A percentile compares a stretch with the other conserved stretches of the same genome.
These are phyloP conservation scores for Chaunax sp. DNA, from an alignment of 2,797 vertebrate species.

Conservation along the genomic window DNA sequence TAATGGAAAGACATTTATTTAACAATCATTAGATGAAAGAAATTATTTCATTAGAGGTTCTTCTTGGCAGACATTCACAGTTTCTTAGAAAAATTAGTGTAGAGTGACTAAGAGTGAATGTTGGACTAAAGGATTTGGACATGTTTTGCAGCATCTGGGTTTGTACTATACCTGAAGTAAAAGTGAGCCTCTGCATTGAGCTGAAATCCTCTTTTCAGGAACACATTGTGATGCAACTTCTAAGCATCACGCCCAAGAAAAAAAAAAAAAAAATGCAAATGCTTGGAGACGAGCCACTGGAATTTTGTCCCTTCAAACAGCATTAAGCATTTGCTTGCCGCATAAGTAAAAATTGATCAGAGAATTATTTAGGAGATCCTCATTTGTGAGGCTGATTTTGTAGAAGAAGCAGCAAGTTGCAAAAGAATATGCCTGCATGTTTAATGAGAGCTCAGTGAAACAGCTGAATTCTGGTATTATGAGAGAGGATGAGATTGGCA, in stretches of 20 bases:
- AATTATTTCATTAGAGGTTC: slow-evolving; percentile 46
- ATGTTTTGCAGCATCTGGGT: slow-evolving; percentile 66
- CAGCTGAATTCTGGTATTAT: slow-evolving; percentile 66
- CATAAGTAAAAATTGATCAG: slow-evolving; percentile 74
- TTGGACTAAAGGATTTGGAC: slow-evolving; percentile 60
- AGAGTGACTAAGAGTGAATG: slow-evolving; percentile 55
- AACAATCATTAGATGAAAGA: slow-evolving; percentile 63
- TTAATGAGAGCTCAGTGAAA: slow-evolving; percentile 70
- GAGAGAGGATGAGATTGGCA: slow-evolving; percentile 78
- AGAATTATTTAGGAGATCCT: slow-evolving; percentile 72
- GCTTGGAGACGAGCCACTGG: slow-evolving; percentile 38
- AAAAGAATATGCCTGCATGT: slow-evolving; percentile 81
- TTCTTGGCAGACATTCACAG: slow-evolving; percentile 39
- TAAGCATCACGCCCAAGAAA: slow-evolving; percentile 17
- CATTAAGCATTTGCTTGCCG: slow-evolving; percentile 63
- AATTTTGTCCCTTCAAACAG: slow-evolving; percentile 64
- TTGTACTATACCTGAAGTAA: slow-evolving; percentile 33
- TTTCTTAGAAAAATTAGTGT: slow-evolving; percentile 40
- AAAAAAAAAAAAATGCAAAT: slow-evolving; percentile 20
- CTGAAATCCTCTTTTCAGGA: slow-evolving; percentile 49
- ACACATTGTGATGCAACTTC: slow-evolving; percentile 48
- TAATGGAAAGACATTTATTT: slow-evolving; percentile 59
- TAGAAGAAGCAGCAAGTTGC: slow-evolving; percentile 69
- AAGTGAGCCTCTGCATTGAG: slow-evolving; percentile 6
- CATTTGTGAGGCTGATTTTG: slow-evolving; percentile 58